Percentiles rank a stretch among this genome's conserved stretches.
These are phyloP conservation scores for Conus betulinus DNA, from an alignment of 1,140 invertebrate genomes.

Conservation along the genomic window DNA sequence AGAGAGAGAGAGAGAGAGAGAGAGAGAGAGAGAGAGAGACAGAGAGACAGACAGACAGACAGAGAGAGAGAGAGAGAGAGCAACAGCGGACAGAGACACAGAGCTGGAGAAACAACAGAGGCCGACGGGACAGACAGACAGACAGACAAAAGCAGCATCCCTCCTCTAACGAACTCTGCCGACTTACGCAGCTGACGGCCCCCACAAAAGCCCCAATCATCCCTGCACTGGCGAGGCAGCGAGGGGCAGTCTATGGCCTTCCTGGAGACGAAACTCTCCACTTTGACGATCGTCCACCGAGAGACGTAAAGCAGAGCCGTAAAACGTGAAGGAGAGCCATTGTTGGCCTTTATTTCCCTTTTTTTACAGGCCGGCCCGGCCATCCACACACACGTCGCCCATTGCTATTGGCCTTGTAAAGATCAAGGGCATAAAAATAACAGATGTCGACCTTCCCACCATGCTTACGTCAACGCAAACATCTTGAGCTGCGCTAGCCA, in stretches of 20 bases:
- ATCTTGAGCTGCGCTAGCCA: too few species aligned
- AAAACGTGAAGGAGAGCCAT: background rate
- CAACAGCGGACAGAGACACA: background rate
- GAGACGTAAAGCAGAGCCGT: background rate
- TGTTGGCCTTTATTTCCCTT: slow-evolving; percentile 12
- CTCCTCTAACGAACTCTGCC: background rate
- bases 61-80: background rate
- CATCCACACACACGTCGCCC: background rate
- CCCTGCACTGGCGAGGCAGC: too few species aligned
- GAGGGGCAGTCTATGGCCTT: background rate
- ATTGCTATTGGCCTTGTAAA: slow-evolving; percentile 11
- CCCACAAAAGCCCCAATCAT: background rate
- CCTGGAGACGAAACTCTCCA: background rate
- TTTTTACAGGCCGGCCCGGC: background rate
- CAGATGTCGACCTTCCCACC: background rate
- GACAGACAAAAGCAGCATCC: background rate
- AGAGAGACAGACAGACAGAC: background rate
- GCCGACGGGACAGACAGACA: background rate
- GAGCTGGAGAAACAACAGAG: background rate
- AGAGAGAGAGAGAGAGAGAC: background rate
- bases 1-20: background rate
- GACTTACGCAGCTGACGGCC: background rate
- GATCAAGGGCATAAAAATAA: background rate
- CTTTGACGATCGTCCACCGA: background rate
- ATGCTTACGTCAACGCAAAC: background rate